Base-by-base conservation (phyloP, 2,888 invertebrate species). In the Dorcus hopei region DNA sequence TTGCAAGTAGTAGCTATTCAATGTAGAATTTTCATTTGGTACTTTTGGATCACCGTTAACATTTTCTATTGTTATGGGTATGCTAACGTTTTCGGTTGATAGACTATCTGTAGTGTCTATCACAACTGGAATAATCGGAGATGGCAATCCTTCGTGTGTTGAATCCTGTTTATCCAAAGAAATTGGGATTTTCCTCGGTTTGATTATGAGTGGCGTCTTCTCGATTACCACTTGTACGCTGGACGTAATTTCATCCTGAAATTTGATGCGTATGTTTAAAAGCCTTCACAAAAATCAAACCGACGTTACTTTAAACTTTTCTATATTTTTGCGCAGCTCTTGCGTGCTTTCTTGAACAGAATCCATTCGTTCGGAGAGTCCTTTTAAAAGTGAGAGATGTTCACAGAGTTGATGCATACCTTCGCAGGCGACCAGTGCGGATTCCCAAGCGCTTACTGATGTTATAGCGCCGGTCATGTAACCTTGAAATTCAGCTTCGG, bases 391-490 rank as follows among this genome's bases (percentile, higher is more conserved):
- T 48, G 84, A 83, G 66, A 90, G 82, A 74, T 93, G 92, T 73
- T 93, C 92, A 48, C 88, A 88, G 72, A 95, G 88, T 61, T 95
- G 85, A 65, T 93, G 91, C 72, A 92, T 82, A 61, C 92, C 90
- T 76, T 92, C 93, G 73, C 92, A 92, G 66, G 92, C 88, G 52
- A 91, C 86, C 54, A 93, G 77, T 5, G 93, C 91, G 26, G 90
- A 91, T 73, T 90, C 89, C 85, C 90, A 90, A 4, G 88, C 87
- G 66, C 88, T 89, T 52, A 94, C 93, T 16, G 93, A 91, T 9
- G 93, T 87, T 57, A 93, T 87, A 63, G 93, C 90, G 38, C 98
- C 97, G 8, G 91, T 90, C 82, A 98, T 96, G 78, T 96, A 93
- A 19, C 91, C 89, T 68, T 95, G 89, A 74, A 97, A 99, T 78